A percentile compares a stretch with the other conserved stretches of the same genome.
Conservation (phyloP, 1,140 invertebrate genomes). For the Temnothorax nylanderi region DNA sequence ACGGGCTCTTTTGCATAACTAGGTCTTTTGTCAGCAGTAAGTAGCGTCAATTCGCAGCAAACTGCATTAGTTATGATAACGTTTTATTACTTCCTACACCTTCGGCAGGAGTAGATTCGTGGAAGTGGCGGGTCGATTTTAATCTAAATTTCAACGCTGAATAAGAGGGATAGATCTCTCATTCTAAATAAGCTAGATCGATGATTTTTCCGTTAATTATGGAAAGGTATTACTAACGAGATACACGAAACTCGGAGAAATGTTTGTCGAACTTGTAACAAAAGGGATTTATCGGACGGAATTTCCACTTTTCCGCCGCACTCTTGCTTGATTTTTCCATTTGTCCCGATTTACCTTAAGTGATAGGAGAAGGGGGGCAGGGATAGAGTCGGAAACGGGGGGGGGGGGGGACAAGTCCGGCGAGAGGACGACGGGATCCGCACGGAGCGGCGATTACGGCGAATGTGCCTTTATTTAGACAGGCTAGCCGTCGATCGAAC, state of each 20-base stretch:
- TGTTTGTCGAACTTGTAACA: neutral
- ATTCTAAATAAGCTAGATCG: neutral
- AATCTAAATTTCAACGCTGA: neutral
- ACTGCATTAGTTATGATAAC: neutral
- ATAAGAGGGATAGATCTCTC: no score
- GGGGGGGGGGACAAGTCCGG: neutral
- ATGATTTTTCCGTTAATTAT: neutral
- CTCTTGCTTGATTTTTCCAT: neutral
- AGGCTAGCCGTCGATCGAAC: conserved; percentile 43
- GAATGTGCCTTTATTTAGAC: conserved; percentile 51
- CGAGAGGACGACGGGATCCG: conserved; percentile 1
- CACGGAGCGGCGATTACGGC: conserved; percentile 26
- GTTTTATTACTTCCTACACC: conserved; percentile 6
- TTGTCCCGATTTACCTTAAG: neutral
- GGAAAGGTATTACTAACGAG: neutral
- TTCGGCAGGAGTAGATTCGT: neutral
- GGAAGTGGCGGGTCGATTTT: neutral
- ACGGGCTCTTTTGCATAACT: neutral
- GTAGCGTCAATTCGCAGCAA: neutral
- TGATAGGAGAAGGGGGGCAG: neutral
- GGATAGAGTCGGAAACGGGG: neutral
- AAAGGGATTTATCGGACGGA: neutral
- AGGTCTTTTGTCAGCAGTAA: neutral
- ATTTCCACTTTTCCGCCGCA: neutral
- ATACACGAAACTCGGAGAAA: neutral